Evolutionary conservation across 2,888 invertebrate species (phyloP).

Genomic region (Hemistola chrysoprasaria): DNA sequence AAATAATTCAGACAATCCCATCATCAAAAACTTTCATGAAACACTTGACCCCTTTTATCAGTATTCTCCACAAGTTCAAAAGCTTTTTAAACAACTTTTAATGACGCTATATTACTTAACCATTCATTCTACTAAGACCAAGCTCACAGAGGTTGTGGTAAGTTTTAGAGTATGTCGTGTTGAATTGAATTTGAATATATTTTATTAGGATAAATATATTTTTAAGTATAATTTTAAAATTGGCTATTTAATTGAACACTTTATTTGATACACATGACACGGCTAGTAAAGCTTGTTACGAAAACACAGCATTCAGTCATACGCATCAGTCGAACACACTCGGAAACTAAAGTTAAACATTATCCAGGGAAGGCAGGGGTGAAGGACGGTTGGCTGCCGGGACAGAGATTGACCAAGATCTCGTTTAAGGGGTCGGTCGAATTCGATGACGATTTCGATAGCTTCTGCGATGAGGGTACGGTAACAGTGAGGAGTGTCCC

Average conservation of each 20-base stretch:
- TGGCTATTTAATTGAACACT: slow-evolving; percentile 21
- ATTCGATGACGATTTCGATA: slow-evolving; percentile 79
- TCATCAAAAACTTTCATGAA: slow-evolving; percentile 2
- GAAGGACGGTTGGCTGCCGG: slow-evolving; percentile 78
- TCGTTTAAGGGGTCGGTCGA: slow-evolving; percentile 75
- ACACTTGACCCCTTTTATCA: neutral
- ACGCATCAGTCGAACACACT: slow-evolving; percentile 46
- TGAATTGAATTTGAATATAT: slow-evolving; percentile 14
- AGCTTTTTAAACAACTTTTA: slow-evolving; percentile 1
- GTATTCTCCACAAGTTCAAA: neutral
- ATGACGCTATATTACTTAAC: slow-evolving; percentile 6
- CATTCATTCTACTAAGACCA: slow-evolving; percentile 21
- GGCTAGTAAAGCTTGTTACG: slow-evolving; percentile 45
- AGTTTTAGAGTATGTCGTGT: slow-evolving; percentile 33
- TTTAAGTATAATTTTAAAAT: slow-evolving; percentile 21
- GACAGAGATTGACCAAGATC: slow-evolving; percentile 78
- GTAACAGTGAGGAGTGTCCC: slow-evolving; percentile 68
- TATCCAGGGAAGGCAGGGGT: slow-evolving; percentile 77
- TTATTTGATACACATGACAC: slow-evolving; percentile 35
- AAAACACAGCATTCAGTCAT: slow-evolving; percentile 34
- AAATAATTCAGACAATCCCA: slow-evolving; percentile 3
- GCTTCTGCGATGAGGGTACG: slow-evolving; percentile 75
- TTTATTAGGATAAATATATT: slow-evolving; percentile 12
- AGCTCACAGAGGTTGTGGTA: slow-evolving; percentile 54
- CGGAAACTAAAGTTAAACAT: slow-evolving; percentile 61